Base-by-base conservation (phyloP, 1,140 invertebrate species). In the Steinernema feltiae region DNA sequence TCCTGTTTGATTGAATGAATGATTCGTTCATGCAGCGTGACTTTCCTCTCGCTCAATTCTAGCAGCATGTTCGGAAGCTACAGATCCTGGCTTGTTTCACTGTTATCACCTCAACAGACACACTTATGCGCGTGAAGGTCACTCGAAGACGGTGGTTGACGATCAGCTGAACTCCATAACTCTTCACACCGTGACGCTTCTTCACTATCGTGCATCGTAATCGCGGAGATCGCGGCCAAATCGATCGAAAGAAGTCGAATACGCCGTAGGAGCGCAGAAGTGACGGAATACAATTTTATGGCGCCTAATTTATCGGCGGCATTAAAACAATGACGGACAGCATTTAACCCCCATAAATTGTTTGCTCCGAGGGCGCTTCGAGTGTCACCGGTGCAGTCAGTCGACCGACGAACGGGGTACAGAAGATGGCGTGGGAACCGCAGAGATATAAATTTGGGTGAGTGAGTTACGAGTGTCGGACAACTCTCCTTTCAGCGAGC, bases 311-410 rank as follows among this genome's bases (percentile, higher is more conserved):
- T 63, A 63, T 63, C 53, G 53, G 24, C 53, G n/a, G n/a, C 53
- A 63, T 63, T 63, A 63, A 63, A 63, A 63, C 53, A 63, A 63
- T 63, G 53, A 63, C 53, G 53, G 53, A 27, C 53, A 63, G 53
- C 53, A 21, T 63, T 63, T 63, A 63, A 63, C 53, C 53, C 53
- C 53, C 53, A 63, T 63, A 63, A 63, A 63, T 63, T 63, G 53
- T 63, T 7, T 27, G 53, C 53, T 63, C 53, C 53, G 53, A 63
- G 53, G 53, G 53, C 53, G 41, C 41, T n/a, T 41, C 35, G 35
- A 41, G 35, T 41, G 35, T 41, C 35, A 41, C 7, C 35, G 35
- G 35, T 18, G 35, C 7, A 41, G 35, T 41, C 7, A 41, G 35
- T 41, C 35, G 35, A 18, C 18, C 35, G 35, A 7, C 35, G 35